Evolutionary conservation across 2,888 invertebrate genomes (phyloP).

Genomic region (Strigamia crassipes): DNA sequence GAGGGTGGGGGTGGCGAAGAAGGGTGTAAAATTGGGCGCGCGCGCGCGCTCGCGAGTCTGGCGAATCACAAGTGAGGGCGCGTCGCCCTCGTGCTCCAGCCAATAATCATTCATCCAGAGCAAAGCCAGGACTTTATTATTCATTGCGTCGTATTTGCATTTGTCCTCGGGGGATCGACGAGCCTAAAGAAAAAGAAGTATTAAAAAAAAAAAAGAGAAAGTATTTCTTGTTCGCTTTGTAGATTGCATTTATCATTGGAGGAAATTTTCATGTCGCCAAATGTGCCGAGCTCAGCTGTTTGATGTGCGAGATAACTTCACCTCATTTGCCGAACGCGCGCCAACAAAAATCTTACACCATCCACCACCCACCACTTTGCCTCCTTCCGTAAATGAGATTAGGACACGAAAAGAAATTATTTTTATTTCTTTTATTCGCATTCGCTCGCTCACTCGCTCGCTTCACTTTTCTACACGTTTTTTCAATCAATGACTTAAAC

Average conservation of each 20-base stretch:
- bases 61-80: not conserved
- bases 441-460: not conserved
- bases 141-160: constrained; percentile 43
- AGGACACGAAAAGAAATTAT: not conserved
- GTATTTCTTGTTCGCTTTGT: not conserved
- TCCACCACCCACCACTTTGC: not conserved
- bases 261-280: constrained; percentile 39
- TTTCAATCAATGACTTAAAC: not conserved
- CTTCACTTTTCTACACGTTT: not conserved
- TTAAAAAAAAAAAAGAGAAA: constrained; percentile 23
- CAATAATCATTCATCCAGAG: constrained; percentile 44
- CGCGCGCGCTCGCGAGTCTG: not conserved
- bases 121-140: constrained; percentile 44
- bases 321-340: constrained; percentile 36
- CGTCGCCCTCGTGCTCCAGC: constrained; percentile 4
- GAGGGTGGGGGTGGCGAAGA: not conserved
- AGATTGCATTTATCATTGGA: constrained; percentile 35
- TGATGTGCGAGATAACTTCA: constrained; percentile 29
- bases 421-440: constrained; percentile 1
- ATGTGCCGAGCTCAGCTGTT: constrained; percentile 40
- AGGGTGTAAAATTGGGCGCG: not conserved
- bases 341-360: not conserved
- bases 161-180: constrained; percentile 36
- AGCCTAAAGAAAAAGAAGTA: constrained; percentile 3
- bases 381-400: not conserved